Percentiles rank a stretch among this genome's conserved stretches.
Conservation (phyloP, 2,797 vertebrate genomes). For the Platyrinchus mystaceus region DNA sequence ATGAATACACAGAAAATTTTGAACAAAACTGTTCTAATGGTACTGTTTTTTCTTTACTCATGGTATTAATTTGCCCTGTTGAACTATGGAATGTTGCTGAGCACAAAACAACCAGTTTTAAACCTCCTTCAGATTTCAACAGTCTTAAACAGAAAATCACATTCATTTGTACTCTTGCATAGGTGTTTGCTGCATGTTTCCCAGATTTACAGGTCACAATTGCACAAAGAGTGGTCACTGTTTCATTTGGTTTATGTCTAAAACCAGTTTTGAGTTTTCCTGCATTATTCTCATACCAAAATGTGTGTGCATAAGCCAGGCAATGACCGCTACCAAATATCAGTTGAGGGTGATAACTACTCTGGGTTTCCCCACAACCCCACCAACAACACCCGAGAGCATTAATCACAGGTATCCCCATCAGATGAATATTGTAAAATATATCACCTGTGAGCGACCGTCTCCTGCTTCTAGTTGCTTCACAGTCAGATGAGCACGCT, state of each 20-base stretch:
- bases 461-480: conserved; percentile 74
- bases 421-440: neutral
- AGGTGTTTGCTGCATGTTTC: neutral
- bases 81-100: neutral
- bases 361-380: neutral
- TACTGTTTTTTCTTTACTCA: neutral
- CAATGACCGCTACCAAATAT: neutral
- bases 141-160: neutral
- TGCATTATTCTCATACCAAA: neutral
- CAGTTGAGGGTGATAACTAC: fast-evolving
- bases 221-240: neutral
- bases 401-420: neutral
- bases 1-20: neutral
- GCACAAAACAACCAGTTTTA: neutral
- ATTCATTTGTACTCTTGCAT: neutral
- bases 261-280: neutral
- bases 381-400: neutral
- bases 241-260: neutral
- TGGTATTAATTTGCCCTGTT: neutral
- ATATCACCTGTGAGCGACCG: conserved; percentile 86
- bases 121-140: neutral
- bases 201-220: neutral
- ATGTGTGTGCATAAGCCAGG: neutral
- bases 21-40: neutral
- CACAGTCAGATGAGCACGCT: conserved; percentile 83